Percentiles rank a stretch among this genome's conserved stretches.
phyloP scores from a whole-genome alignment of 1,140 invertebrate species.

The Lordiphosa clarofinis region DNA sequence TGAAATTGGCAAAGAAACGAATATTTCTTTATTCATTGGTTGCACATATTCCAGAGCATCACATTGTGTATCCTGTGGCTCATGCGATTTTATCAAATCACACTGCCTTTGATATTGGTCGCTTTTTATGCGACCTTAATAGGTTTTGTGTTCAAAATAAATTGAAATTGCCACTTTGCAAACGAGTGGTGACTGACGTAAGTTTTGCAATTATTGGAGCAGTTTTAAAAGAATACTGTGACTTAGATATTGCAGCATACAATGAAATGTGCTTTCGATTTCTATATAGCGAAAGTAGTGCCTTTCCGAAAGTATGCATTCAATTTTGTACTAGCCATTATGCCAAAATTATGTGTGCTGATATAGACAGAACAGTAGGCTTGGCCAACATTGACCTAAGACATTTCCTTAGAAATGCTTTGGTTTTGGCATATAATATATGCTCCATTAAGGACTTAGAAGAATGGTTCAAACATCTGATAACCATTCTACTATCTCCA shows the following conservation, averaged over 20 bases:
- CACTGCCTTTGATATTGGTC: background rate
- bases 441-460: background rate
- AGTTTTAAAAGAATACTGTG: no score
- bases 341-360: background rate
- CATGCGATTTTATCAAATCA: background rate
- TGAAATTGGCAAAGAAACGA: no score
- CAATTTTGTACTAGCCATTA: constrained; percentile 1
- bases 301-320: background rate
- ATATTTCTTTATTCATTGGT: no score
- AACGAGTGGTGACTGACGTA: constrained; percentile 1
- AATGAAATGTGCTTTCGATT: constrained; percentile 2
- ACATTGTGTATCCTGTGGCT: background rate
- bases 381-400: background rate
- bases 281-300: background rate
- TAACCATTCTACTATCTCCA: background rate
- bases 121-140: background rate
- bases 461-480: constrained; percentile 3
- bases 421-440: background rate
- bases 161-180: background rate
- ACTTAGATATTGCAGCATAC: background rate
- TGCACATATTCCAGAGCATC: background rate
- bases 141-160: background rate
- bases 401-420: background rate
- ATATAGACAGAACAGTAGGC: background rate
- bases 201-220: background rate